A percentile compares a stretch with the other conserved stretches of the same genome.
These are phyloP conservation scores for Squalus acanthias DNA, from an alignment of 2,797 vertebrate genomes.

Conservation along the genomic window DNA sequence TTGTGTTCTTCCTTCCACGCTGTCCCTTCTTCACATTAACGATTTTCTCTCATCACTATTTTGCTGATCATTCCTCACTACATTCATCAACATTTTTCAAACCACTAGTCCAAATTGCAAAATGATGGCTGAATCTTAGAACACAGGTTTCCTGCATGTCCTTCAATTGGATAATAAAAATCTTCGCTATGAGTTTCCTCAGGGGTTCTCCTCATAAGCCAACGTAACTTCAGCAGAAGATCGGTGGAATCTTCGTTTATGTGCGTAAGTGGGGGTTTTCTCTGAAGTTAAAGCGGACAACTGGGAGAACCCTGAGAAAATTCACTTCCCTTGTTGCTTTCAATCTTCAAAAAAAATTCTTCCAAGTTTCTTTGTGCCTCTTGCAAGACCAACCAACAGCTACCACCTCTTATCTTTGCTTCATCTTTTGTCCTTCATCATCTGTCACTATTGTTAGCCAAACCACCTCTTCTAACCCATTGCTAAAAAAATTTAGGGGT, in stretches of 20 bases:
- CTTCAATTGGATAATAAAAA: too few species aligned
- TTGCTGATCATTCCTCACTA: too few species aligned
- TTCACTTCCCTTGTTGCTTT: neutral
- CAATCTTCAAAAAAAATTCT: neutral
- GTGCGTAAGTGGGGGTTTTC: neutral
- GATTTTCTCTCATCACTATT: too few species aligned
- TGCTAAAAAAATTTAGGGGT: neutral
- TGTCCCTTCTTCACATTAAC: too few species aligned
- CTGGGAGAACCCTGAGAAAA: neutral
- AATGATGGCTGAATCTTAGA: too few species aligned
- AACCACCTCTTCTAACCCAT: neutral
- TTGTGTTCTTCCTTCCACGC: too few species aligned
- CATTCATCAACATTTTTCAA: too few species aligned
- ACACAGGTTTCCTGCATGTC: too few species aligned
- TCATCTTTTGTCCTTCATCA: neutral
- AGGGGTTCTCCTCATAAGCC: neutral
- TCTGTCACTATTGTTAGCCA: neutral
- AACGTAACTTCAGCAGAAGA: neutral
- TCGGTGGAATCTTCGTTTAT: neutral
- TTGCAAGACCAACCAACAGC: neutral
- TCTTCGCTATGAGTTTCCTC: too few species aligned
- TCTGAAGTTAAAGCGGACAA: neutral
- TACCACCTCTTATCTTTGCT: neutral
- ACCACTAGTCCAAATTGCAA: too few species aligned
- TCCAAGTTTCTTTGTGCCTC: neutral